Conservation (phyloP, 2,888 invertebrate species). For the Drosophila anomalata region DNA sequence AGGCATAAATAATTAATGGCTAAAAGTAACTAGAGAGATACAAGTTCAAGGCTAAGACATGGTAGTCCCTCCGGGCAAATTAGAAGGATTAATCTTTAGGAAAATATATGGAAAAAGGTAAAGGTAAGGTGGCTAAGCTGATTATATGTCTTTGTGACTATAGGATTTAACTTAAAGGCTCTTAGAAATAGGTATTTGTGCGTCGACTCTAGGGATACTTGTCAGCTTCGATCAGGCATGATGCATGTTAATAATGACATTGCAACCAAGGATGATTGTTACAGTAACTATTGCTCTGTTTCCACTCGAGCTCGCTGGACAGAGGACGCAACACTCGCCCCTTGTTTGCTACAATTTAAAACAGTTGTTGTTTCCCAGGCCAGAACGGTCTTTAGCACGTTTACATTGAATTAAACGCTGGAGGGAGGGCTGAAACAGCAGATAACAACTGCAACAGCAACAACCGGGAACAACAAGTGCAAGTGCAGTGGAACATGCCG, state of each 20-base stretch:
- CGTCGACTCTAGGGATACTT: neutral
- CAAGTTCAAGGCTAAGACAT: slow-evolving; percentile 38
- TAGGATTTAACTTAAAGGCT: no score
- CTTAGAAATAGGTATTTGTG: neutral
- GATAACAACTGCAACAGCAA: slow-evolving; percentile 34
- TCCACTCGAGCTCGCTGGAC: slow-evolving; percentile 12
- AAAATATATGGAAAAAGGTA: neutral
- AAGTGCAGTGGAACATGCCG: slow-evolving; percentile 55
- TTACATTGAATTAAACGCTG: slow-evolving; percentile 77
- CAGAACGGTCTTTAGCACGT: slow-evolving; percentile 71
- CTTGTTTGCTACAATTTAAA: slow-evolving; percentile 67
- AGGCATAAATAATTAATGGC: slow-evolving; percentile 68
- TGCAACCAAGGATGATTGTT: slow-evolving; percentile 24
- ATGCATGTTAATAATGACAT: slow-evolving; percentile 37
- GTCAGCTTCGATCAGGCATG: neutral
- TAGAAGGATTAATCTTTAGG: slow-evolving; percentile 7
- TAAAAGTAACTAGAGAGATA: slow-evolving; percentile 15
- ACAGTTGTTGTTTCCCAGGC: slow-evolving; percentile 53
- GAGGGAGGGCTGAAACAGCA: slow-evolving; percentile 26
- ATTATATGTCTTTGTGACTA: no score
- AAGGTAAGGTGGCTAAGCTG: neutral
- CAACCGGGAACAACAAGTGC: slow-evolving; percentile 44
- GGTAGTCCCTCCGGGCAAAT: slow-evolving; percentile 10
- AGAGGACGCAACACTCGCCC: slow-evolving; percentile 32
- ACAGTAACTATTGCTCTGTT: slow-evolving; percentile 36